Conservation (phyloP, 2,113 vertebrate genomes). For the Malurus elegans region DNA sequence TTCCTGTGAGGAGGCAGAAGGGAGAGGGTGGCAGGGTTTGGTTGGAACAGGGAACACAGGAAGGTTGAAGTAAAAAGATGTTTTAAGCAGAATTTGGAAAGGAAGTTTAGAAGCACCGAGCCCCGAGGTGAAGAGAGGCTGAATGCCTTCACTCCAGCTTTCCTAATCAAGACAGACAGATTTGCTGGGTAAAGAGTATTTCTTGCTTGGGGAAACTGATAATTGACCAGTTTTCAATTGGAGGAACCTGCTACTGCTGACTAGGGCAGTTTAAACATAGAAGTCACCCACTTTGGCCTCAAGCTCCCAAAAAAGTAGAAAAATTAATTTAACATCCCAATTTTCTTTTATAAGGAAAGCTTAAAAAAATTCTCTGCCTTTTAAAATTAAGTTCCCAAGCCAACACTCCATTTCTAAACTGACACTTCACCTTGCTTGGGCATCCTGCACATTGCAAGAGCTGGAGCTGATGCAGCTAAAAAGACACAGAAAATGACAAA, state of each 20-base stretch:
- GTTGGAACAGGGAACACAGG: neutral
- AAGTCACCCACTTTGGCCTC: neutral
- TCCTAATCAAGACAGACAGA: constrained; percentile 20
- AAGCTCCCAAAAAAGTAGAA: neutral
- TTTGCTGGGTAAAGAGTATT: neutral
- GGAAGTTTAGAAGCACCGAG: neutral
- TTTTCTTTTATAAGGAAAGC: constrained; percentile 30
- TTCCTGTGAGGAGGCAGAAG: neutral
- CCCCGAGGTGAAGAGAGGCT: neutral
- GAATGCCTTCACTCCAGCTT: neutral
- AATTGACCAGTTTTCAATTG: constrained; percentile 5
- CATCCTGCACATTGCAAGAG: neutral
- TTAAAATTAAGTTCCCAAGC: constrained; percentile 54
- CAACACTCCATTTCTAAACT: constrained; percentile 8
- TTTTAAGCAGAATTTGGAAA: neutral
- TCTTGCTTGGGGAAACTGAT: constrained; percentile 15
- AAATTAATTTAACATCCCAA: neutral
- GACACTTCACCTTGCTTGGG: constrained; percentile 16
- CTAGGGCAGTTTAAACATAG: constrained; percentile 30
- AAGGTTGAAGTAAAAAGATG: neutral
- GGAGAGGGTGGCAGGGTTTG: neutral
- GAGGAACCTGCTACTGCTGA: constrained; percentile 1
- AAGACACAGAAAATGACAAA: neutral
- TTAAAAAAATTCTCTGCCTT: neutral
- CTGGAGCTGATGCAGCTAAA: neutral